Evolutionary conservation across 2,113 vertebrate genomes (phyloP), one percentile per base, ranked within the genome.

Genomic region (Fulmarus glacialis): DNA sequence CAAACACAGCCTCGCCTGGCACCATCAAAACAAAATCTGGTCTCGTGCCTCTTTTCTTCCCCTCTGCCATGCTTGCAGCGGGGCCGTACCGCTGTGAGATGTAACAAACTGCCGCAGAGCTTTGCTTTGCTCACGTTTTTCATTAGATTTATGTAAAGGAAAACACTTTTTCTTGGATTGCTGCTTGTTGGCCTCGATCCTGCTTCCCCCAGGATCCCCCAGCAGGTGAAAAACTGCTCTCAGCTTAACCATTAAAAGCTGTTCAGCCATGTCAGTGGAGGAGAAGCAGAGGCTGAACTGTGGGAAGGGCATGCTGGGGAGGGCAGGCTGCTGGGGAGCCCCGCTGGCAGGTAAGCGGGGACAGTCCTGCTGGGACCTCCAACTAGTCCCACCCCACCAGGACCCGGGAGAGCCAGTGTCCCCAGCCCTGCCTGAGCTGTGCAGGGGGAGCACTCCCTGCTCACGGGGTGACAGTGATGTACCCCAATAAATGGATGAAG

Each of bases 381-480:
- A 4, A 34, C 32, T 16, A 55, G 45, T 66, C 29, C 67, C n/a
- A 55, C n/a, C 30, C 20, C n/a, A 42, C 14, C 47, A 47, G 56
- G 11, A 47, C 29, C 9, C 3, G 0, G 18, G 26, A 87, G 8
- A 72, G 20, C 12, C 17, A 6, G 18, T 9, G 24, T 8, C 29
- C 55, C 32, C 79, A 67, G 56, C 42, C 38, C 19, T 40, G 30
- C 16, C 36, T 29, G 30, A 47, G 42, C 32, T 2, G 1, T 58
- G 48, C 45, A 20, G 45, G 38, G 26, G 36, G n/a, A 75, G 72
- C 1, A 0, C 14, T 43, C 12, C 30, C 60, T 24, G 50, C 8
- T 78, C 9, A 0, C 0, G 2, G 15, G 26, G 27, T 2, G 1
- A 3, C 23, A 29, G 24, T 1, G 14, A 14, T 20, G 34, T 3